These are phyloP conservation scores for Cathartes aura DNA, from an alignment of 2,113 vertebrate genomes.

Conservation along the genomic window DNA sequence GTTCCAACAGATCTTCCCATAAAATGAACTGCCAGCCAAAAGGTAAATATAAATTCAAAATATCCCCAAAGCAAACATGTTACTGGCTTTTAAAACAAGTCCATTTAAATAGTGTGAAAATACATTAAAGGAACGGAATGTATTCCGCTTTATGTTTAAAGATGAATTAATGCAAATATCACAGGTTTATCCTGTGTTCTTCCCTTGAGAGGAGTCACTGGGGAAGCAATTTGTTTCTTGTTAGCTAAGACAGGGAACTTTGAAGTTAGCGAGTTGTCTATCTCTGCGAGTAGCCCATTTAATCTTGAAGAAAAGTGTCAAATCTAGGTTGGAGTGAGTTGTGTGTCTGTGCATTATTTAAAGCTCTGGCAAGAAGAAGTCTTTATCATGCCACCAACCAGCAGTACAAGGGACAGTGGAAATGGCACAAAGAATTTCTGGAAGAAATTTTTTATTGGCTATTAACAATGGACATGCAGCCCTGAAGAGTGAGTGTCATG, in stretches of 20 bases:
- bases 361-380: background rate
- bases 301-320: conserved; percentile 12
- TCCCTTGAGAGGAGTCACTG: conserved; percentile 61
- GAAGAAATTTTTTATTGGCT: background rate
- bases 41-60: conserved; percentile 46
- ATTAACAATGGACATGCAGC: background rate
- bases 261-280: conserved; percentile 61
- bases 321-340: conserved; percentile 24
- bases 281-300: conserved; percentile 34
- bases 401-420: background rate
- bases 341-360: conserved; percentile 14
- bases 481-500: background rate
- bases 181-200: conserved; percentile 47
- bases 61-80: conserved; percentile 27
- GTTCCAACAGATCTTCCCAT: background rate
- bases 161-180: conserved; percentile 60
- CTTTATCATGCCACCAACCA: background rate
- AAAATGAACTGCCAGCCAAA: conserved; percentile 3
- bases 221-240: conserved; percentile 78
- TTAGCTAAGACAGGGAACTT: conserved; percentile 61
- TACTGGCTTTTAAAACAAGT: conserved; percentile 58
- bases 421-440: background rate
- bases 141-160: conserved; percentile 66
- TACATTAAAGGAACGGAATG: conserved; percentile 13
- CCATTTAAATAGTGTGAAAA: conserved; percentile 59